Base-by-base conservation (phyloP, 2,113 vertebrate genomes). In the Chelonoidis abingdonii region DNA sequence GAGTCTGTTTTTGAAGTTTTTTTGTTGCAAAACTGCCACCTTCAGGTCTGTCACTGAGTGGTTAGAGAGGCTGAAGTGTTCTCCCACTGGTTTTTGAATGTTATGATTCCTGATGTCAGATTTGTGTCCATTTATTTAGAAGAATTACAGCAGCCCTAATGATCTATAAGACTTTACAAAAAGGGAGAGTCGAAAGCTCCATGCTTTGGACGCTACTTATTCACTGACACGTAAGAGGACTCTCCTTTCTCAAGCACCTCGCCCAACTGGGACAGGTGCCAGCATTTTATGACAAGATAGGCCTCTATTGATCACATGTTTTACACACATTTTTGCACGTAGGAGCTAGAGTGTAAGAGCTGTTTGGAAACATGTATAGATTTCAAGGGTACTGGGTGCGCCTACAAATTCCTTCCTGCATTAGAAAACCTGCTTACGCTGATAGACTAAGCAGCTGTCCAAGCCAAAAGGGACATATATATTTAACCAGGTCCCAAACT, bases 381-480 rank as follows among this genome's bases (percentile, higher is more conserved):
- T 97, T 98, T 98, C 98, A 98, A 97, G 97, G 95, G 97, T 96
- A 97, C 54, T 76, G 97, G 96, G 95, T 96, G 96, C 97, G 96
- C 97, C 86, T 50, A 93, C 96, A 97, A 95, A 96, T 97, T 97
- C 93, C 87, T 94, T 96, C 96, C 95, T 95, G 93, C 95, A 95
- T 95, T 96, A 95, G 91, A 97, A 97, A 97, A 97, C 95, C 88
- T 94, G 93, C 93, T 89, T 93, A 93, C 97, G 94, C 72, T 93
- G 95, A 97, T 31, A 92, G 86, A 94, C 95, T 80, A 89, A 92
- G 96, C 98, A 98, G 98, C 98, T 98, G 98, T 98, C 96, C 89
- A 81, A 14, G 56, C 90, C 95, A 95, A 93, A 95, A 93, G 81
- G 89, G 87, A 80, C 83, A 90, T 22, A 97, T 24, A 84, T 90